A percentile compares a stretch with the other conserved stretches of the same genome.
Conservation (phyloP, 2,113 vertebrate species). For the Pachycephala philippinensis region DNA sequence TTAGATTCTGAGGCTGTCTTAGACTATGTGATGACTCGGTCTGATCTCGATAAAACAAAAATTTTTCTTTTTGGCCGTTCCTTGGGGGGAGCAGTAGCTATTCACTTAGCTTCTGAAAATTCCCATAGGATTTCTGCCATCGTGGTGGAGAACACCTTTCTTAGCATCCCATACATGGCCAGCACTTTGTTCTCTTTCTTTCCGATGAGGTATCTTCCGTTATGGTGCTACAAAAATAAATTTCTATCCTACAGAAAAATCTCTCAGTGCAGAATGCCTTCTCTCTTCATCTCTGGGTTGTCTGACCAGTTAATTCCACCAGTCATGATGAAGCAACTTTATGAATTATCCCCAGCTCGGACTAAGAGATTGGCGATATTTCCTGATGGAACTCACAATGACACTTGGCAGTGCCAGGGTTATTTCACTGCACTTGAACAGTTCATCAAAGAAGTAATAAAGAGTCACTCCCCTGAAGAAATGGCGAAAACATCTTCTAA, state of each 20-base stretch:
- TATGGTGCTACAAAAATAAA: conserved; percentile 99
- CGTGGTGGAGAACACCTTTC: conserved; percentile 97
- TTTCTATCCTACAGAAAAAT: conserved; percentile 95
- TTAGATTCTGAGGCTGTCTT: conserved; percentile 92
- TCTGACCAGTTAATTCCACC: conserved; percentile 98
- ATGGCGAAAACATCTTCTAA: conserved; percentile 84
- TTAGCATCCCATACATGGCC: conserved; percentile 99
- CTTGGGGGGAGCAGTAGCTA: conserved; percentile 93
- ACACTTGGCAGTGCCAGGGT: conserved; percentile 99
- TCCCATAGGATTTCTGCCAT: conserved; percentile 94
- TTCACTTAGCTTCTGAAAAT: conserved; percentile 92
- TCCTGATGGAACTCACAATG: conserved; percentile 97
- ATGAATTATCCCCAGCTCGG: conserved; percentile 94
- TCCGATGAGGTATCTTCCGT: conserved; percentile 91
- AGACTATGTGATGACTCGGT: conserved; percentile 94
- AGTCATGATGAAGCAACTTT: conserved; percentile 99
- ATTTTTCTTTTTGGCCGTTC: conserved; percentile 96
- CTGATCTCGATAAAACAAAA: conserved; percentile 98
- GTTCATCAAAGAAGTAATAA: conserved; percentile 93
- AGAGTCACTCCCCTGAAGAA: conserved; percentile 90
- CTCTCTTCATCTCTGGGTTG: conserved; percentile 94
- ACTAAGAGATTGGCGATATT: conserved; percentile 97
- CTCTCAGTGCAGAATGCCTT: conserved; percentile 93
- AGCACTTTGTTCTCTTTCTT: conserved; percentile 96
- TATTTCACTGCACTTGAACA: conserved; percentile 96